Evolutionary conservation across 1,140 invertebrate species (phyloP).

Genomic region (Drosophila pseudoananassae): DNA sequence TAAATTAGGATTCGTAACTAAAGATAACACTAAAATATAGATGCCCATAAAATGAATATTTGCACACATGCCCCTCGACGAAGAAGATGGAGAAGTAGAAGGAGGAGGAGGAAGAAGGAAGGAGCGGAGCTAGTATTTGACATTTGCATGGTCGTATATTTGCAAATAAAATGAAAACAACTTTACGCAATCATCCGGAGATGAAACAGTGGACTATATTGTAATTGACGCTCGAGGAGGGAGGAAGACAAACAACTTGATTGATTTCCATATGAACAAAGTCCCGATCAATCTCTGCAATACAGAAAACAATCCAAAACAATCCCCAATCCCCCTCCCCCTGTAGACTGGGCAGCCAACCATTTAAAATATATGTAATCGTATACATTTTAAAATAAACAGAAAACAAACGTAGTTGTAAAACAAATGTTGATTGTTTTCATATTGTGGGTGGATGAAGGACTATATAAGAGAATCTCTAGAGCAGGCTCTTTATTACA

Average conservation of each 20-base stretch:
- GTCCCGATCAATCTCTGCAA: neutral
- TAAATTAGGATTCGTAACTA: conserved; percentile 43
- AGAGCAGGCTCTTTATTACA: conserved; percentile 3
- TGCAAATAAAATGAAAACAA: conserved; percentile 25
- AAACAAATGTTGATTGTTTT: conserved; percentile 30
- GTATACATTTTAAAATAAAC: conserved; percentile 71
- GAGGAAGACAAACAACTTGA: conserved; percentile 29
- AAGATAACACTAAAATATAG: conserved; percentile 56
- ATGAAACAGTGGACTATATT: conserved; percentile 45
- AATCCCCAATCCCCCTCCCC: conserved; percentile 10
- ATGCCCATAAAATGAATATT: conserved; percentile 26
- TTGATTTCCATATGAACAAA: conserved; percentile 23
- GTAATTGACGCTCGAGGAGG: conserved; percentile 16
- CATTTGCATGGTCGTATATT: conserved; percentile 38
- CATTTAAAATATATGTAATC: conserved; percentile 69
- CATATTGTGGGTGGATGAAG: neutral
- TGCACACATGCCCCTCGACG: no score
- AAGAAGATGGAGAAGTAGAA: no score
- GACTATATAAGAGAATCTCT: neutral
- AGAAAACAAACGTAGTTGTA: conserved; percentile 60
- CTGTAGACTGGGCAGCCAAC: conserved; percentile 22
- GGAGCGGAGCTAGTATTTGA: conserved; percentile 26
- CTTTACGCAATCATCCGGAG: conserved; percentile 29
- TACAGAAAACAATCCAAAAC: conserved; percentile 1
- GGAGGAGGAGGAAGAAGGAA: neutral